phyloP scores from a whole-genome alignment of 2,797 vertebrate genomes.

The Peromyscus nudipes region DNA sequence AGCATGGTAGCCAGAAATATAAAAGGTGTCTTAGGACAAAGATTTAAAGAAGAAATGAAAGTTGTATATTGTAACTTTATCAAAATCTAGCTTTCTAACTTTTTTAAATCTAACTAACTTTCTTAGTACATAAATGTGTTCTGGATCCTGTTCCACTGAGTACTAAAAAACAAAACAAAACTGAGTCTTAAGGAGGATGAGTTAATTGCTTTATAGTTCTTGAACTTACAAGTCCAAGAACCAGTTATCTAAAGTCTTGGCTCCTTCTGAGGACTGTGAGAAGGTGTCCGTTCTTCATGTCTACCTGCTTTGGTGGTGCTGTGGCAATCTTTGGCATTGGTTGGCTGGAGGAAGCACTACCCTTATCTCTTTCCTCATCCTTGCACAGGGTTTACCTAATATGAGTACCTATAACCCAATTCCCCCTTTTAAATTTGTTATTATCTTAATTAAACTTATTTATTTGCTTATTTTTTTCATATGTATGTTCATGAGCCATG shows the following conservation, averaged over 20 bases:
- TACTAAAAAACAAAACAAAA: neutral
- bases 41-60: conserved; percentile 7
- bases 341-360: neutral
- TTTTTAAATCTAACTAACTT: too few species aligned
- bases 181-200: neutral
- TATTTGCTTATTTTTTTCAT: neutral
- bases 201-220: neutral
- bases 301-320: neutral
- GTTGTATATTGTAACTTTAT: neutral
- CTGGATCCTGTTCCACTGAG: neutral
- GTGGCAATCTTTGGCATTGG: neutral
- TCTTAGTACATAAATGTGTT: neutral
- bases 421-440: neutral
- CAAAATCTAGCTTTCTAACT: neutral
- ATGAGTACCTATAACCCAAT: neutral
- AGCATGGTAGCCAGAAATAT: neutral
- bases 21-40: neutral
- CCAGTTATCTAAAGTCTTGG: neutral
- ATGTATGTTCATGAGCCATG: neutral
- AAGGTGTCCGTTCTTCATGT: neutral
- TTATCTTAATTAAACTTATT: neutral
- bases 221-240: neutral
- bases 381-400: neutral
- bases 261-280: neutral
- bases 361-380: neutral